Conservation (phyloP, 2,797 vertebrate species). For the Babyrousa celebensis region DNA sequence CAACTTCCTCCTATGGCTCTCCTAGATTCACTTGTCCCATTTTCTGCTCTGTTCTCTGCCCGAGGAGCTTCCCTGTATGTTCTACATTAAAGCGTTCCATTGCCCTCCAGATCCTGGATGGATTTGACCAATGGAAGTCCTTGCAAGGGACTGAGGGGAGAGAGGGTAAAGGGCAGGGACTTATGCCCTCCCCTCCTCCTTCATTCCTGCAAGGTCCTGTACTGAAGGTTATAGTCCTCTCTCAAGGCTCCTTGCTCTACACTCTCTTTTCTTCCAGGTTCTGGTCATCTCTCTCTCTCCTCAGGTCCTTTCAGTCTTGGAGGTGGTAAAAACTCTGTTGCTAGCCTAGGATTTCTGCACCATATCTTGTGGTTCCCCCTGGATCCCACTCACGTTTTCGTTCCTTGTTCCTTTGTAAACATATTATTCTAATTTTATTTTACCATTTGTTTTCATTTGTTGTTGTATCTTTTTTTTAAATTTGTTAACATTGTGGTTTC, state of each 20-base stretch:
- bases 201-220: not conserved
- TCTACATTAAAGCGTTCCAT: not conserved
- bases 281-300: not conserved
- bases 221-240: not conserved
- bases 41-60: not conserved
- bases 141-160: not conserved
- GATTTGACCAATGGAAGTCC: not conserved
- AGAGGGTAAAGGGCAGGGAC: not conserved
- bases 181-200: too few relatives aligned
- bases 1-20: not conserved
- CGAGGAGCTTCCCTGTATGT: not conserved
- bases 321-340: not conserved
- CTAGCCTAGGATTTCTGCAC: not conserved
- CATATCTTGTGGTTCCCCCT: not conserved
- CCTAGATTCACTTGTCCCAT: not conserved
- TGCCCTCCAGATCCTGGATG: not conserved
- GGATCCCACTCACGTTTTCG: not conserved
- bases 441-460: constrained; percentile 10
- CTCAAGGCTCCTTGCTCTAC: not conserved
- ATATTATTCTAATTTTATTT: constrained; percentile 32
- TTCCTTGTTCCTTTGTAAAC: constrained; percentile 1
- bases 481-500: constrained; percentile 13
- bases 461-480: not conserved
- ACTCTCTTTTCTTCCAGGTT: not conserved
- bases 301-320: not conserved